Percentiles rank a stretch among this genome's conserved stretches.
These are phyloP conservation scores for Helarctos malayanus DNA, from an alignment of 2,797 vertebrate species.

Conservation along the genomic window DNA sequence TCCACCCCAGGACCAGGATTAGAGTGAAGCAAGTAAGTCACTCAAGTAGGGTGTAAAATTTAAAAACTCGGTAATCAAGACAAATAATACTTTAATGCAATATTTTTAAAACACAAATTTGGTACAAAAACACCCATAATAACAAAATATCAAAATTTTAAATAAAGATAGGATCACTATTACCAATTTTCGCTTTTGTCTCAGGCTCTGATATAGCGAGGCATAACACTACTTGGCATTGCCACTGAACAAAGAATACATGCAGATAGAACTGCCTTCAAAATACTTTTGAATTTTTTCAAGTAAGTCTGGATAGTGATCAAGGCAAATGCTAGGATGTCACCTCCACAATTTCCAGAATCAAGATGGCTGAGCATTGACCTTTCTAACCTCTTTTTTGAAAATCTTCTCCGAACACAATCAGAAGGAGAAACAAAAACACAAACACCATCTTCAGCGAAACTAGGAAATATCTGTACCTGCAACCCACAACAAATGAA, in stretches of 20 bases:
- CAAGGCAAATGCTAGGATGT: constrained; percentile 5
- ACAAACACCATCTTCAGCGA: neutral
- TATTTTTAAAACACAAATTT: constrained; percentile 24
- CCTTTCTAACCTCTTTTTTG: neutral
- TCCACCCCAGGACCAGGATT: neutral
- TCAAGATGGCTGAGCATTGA: neutral
- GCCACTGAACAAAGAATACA: neutral
- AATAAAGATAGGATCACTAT: neutral
- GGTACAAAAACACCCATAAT: neutral
- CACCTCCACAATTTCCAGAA: neutral
- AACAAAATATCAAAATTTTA: constrained; percentile 36
- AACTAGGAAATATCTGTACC: neutral
- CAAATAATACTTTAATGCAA: neutral
- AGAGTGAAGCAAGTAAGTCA: neutral
- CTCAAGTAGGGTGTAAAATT: neutral
- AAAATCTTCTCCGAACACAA: constrained; percentile 18
- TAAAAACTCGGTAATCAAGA: neutral
- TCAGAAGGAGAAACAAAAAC: neutral
- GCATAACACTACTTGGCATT: neutral
- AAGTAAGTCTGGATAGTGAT: neutral
- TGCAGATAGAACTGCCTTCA: neutral
- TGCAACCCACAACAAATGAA: neutral
- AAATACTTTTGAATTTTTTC: neutral
- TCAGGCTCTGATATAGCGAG: neutral
- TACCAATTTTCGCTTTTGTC: neutral